Conservation (phyloP, 1,140 invertebrate genomes). For the Anastrepha obliqua region DNA sequence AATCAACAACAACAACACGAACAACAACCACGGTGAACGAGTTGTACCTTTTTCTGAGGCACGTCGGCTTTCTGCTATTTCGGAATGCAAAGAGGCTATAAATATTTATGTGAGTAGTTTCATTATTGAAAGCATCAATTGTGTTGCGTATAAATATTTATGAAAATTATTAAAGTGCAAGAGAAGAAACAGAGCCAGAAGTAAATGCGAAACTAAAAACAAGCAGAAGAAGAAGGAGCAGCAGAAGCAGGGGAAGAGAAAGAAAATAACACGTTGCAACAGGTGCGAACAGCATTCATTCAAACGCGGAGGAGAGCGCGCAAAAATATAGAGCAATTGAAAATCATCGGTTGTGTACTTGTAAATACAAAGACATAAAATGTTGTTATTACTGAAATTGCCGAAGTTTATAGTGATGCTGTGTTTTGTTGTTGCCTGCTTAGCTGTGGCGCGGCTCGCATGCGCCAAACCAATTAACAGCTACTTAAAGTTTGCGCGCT, state of each 20-base stretch:
- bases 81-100: background rate
- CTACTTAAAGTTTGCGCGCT: conserved; percentile 62
- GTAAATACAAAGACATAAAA: conserved; percentile 44
- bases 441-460: conserved; percentile 61
- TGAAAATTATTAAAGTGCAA: conserved; percentile 40
- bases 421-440: background rate
- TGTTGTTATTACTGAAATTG: conserved; percentile 22
- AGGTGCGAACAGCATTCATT: conserved; percentile 1
- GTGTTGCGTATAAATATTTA: conserved; percentile 42
- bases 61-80: background rate
- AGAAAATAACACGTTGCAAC: background rate
- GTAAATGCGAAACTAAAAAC: background rate
- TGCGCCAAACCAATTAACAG: conserved; percentile 69
- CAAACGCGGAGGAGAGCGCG: background rate
- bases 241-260: background rate
- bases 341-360: conserved; percentile 33
- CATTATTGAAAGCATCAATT: conserved; percentile 18
- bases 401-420: background rate
- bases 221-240: background rate
- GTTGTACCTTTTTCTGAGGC: background rate
- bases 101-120: conserved; percentile 33
- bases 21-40: too few relatives aligned
- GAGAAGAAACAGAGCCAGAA: background rate
- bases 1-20: background rate
- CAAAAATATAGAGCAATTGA: conserved; percentile 36